Base-by-base conservation (phyloP, 2,888 invertebrate species). In the Tillus elongatus region DNA sequence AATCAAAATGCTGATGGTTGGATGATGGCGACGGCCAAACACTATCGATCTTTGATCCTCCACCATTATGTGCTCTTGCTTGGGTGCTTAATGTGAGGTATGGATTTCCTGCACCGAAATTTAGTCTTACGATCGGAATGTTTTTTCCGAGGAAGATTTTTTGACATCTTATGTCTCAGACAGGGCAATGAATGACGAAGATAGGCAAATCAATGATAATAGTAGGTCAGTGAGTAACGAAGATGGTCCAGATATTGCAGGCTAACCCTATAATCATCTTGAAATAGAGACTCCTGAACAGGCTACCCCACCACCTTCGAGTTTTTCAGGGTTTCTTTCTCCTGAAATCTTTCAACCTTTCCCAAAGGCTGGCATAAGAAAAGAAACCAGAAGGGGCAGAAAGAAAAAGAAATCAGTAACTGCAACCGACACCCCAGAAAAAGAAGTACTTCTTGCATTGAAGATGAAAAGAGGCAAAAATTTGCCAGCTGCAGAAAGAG, bases 1-100 rank as follows among this genome's bases (percentile, higher is more conserved):
- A 19, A 19, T 19, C 24, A 19, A n/a, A n/a, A n/a, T 19, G 24
- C 24, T n/a, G 6, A 19, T n/a, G n/a, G n/a, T 8, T 19, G 24
- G 24, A 19, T 19, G 24, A 19, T 19, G 6, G 6, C 24, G 6
- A 6, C 6, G 24, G 24, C 6, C 6, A 19, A 19, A 19, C 24
- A 19, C n/a, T 19, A n/a, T 8, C 24, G n/a, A 19, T 19, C 6
- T 19, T 8, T 19, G 6, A 19, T 19, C n/a, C n/a, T 8, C 24
- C 24, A 19, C 6, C 24, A 19, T 8, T 19, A 8, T 19, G 24
- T 19, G 24, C 24, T 19, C 6, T 8, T n/a, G 24, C 24, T 6
- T 19, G 24, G 24, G 24, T n/a, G 6, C 24, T 19, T n/a, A 19
- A 19, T 19, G 24, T 19, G n/a, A 19, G n/a, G n/a, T 19, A n/a